Base-by-base conservation (phyloP, 2,888 invertebrate genomes). In the Macrophya alboannulata region DNA sequence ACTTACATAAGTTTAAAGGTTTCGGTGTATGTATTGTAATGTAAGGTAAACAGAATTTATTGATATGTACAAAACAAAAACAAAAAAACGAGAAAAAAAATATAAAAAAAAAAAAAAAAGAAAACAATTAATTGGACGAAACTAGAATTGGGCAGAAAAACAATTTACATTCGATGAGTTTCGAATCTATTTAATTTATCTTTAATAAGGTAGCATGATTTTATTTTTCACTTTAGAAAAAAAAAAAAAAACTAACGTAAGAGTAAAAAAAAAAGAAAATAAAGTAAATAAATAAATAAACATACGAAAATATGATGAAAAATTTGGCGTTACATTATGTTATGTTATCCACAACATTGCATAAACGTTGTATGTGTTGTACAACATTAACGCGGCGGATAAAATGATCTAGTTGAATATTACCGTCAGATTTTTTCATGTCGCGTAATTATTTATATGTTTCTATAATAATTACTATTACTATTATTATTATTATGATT, bases 1-100 rank as follows among this genome's bases (percentile, higher is more conserved):
- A 81, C 72, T 77, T 31, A 87, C 68, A 17, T 68, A 68, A 87
- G 86, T 84, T 31, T 84, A 65, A 86, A 88, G 87, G 83, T 86
- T 71, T 87, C 81, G 86, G 72, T 45, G 72, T 45, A 77, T 45
- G 72, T 45, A 77, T 55, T 31, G 21, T 81, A 79, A 62, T 59
- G 55, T 79, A 55, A 79, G n/a, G 59, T 55, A 37, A 59, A 55
- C 25, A 43, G 68, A 71, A 71, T 71, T 37, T 71, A 71, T 37
- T 71, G 3, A 76, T 76, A 48, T 25, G 45, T 37, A 40, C 17
- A 79, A 55, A 79, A 79, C 10, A 76, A 48, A 79, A 21, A 37
- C 17, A 55, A 5, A 55, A 77, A 51, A 55, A 55, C 9, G 10
- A 9, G 45, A 74, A 74, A 45, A 45, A 8, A 74, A 74, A 74